phyloP scores from a whole-genome alignment of 23 tunicate species.

The Phallusia fumigata region DNA sequence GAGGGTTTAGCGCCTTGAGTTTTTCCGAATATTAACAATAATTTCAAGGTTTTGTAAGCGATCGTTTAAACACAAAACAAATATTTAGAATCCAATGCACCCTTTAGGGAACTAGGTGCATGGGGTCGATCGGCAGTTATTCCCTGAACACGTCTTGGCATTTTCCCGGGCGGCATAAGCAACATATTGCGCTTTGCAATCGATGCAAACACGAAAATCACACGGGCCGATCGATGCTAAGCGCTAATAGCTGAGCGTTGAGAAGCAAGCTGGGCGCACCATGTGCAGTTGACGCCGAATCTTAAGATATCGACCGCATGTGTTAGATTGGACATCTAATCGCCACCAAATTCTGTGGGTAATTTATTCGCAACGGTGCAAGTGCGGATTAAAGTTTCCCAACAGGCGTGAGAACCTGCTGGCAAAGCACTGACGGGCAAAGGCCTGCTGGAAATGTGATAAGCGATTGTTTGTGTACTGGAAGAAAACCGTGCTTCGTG shows the following conservation, averaged over 20 bases:
- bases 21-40: too few species aligned
- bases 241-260: neutral
- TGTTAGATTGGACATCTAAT: slow-evolving; percentile 1
- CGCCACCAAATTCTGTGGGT: neutral
- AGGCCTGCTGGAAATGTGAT: neutral
- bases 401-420: neutral
- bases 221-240: neutral
- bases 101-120: neutral
- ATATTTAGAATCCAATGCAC: neutral
- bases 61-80: neutral
- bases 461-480: neutral
- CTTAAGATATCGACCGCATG: neutral
- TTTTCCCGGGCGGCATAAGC: neutral
- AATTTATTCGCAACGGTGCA: neutral
- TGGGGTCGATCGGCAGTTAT: neutral
- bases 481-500: neutral
- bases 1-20: too few species aligned
- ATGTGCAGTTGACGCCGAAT: neutral
- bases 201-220: neutral
- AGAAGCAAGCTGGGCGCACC: neutral
- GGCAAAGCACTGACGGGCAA: too few species aligned
- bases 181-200: neutral
- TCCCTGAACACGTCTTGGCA: neutral
- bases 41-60: too few species aligned
- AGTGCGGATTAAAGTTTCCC: neutral